phyloP scores from a whole-genome alignment of 2,113 vertebrate species.

The Laterallus jamaicensis region DNA sequence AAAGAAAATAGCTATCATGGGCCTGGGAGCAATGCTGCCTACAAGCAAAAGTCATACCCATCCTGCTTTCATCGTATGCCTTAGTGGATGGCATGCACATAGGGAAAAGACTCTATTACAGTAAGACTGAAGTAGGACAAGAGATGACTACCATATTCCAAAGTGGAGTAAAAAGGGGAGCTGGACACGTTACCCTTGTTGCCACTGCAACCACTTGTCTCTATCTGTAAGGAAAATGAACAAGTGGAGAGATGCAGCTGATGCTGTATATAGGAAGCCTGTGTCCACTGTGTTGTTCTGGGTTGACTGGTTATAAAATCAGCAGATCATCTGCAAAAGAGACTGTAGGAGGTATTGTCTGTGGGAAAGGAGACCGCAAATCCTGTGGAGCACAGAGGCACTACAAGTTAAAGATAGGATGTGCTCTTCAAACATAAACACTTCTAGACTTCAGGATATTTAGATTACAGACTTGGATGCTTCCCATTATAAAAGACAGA shows the following conservation, averaged over 20 bases:
- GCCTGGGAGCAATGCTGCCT: not conserved
- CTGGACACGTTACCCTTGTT: not conserved
- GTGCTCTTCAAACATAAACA: not conserved
- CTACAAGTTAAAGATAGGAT: not conserved
- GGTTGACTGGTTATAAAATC: not conserved
- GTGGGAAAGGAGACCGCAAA: not conserved
- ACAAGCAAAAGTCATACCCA: not conserved
- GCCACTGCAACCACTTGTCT: conserved; percentile 18
- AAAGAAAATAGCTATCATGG: not conserved
- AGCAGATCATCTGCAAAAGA: not conserved
- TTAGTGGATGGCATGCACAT: not conserved
- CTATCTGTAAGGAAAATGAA: not conserved
- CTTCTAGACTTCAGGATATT: not conserved
- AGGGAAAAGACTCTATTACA: not conserved
- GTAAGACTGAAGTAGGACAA: not conserved
- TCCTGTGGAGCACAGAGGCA: not conserved
- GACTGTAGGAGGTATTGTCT: not conserved
- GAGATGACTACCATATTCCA: not conserved
- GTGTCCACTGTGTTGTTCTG: not conserved
- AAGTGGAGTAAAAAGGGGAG: not conserved
- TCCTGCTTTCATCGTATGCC: not conserved
- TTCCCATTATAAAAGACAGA: not conserved
- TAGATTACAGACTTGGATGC: not conserved
- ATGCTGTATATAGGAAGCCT: not conserved
- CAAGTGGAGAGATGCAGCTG: not conserved